Percentiles rank a stretch among this genome's conserved stretches.
phyloP scores from a whole-genome alignment of 2,113 vertebrate genomes.

The Emydocephalus ijimae region DNA sequence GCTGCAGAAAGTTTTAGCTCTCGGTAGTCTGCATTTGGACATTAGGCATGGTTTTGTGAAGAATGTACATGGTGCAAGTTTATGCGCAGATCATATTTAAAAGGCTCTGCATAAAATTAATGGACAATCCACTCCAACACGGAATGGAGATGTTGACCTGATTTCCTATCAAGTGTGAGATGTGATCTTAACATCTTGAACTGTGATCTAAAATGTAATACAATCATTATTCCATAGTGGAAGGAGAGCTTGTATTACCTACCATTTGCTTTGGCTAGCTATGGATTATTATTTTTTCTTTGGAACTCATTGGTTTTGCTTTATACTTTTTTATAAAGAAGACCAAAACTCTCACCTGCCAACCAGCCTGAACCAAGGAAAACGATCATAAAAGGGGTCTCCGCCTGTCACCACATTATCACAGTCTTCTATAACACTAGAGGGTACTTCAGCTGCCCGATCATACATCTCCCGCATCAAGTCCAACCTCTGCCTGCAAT shows the following conservation, averaged over 20 bases:
- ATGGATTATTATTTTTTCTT: fast-evolving
- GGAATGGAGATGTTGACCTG: background rate
- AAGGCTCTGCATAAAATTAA: background rate
- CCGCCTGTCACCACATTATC: conserved; percentile 90
- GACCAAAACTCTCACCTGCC: conserved; percentile 84
- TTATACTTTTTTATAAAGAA: background rate
- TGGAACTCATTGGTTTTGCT: background rate
- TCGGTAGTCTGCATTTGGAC: background rate
- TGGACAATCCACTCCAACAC: background rate
- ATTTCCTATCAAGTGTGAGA: background rate
- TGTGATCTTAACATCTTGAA: background rate
- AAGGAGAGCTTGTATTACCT: fast-evolving
- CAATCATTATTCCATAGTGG: fast-evolving
- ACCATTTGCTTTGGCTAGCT: background rate
- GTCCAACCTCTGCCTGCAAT: conserved; percentile 86
- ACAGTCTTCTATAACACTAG: conserved; percentile 81
- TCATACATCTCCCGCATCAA: conserved; percentile 98
- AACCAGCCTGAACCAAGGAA: conserved; percentile 97
- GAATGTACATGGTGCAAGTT: background rate
- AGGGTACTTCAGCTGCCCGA: conserved; percentile 91
- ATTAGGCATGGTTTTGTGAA: background rate
- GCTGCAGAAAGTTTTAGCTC: background rate
- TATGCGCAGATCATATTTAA: background rate
- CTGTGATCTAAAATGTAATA: background rate
- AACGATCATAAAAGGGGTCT: conserved; percentile 97